Percentiles rank a stretch among this genome's conserved stretches.
These are phyloP conservation scores for Littorina saxatilis DNA, from an alignment of 1,140 invertebrate species.

Conservation along the genomic window DNA sequence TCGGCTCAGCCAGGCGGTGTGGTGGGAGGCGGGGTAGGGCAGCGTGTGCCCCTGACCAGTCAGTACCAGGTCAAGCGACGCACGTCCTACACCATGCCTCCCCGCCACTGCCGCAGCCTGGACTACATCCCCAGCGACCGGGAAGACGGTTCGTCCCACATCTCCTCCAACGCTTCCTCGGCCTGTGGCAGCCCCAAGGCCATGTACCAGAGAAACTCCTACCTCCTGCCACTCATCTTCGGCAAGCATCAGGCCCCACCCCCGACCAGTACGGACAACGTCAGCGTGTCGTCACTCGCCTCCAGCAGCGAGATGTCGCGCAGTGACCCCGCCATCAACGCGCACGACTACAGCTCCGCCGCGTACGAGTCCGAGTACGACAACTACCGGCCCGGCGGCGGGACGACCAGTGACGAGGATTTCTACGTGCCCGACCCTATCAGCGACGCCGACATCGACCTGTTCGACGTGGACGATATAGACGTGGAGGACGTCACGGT, in stretches of 20 bases:
- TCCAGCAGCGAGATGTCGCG: slow-evolving; percentile 73
- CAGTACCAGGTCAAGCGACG: slow-evolving; percentile 69
- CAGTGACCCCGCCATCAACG: slow-evolving; percentile 69
- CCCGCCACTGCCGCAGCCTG: slow-evolving; percentile 70
- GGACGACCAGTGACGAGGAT: slow-evolving; percentile 71
- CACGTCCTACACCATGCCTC: slow-evolving; percentile 59
- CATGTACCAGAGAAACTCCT: slow-evolving; percentile 50
- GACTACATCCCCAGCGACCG: slow-evolving; percentile 73
- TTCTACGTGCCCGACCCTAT: slow-evolving; percentile 74
- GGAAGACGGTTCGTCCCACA: slow-evolving; percentile 54
- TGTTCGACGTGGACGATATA: slow-evolving; percentile 80
- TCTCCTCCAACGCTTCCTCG: slow-evolving; percentile 63
- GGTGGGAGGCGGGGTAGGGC: background rate
- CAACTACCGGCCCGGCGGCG: slow-evolving; percentile 76
- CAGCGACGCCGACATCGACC: slow-evolving; percentile 74
- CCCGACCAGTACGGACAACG: slow-evolving; percentile 41
- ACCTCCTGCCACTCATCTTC: slow-evolving; percentile 60
- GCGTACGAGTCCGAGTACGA: slow-evolving; percentile 90
- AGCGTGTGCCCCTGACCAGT: background rate
- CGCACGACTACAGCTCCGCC: slow-evolving; percentile 67
- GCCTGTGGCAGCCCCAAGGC: slow-evolving; percentile 67
- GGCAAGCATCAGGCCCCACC: slow-evolving; percentile 37
- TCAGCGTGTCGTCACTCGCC: slow-evolving; percentile 70
- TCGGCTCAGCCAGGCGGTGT: slow-evolving; percentile 7
- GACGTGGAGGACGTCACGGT: slow-evolving; percentile 82